These are phyloP conservation scores for Ariopsis seemanni DNA, from an alignment of 2,113 vertebrate species.

Conservation along the genomic window DNA sequence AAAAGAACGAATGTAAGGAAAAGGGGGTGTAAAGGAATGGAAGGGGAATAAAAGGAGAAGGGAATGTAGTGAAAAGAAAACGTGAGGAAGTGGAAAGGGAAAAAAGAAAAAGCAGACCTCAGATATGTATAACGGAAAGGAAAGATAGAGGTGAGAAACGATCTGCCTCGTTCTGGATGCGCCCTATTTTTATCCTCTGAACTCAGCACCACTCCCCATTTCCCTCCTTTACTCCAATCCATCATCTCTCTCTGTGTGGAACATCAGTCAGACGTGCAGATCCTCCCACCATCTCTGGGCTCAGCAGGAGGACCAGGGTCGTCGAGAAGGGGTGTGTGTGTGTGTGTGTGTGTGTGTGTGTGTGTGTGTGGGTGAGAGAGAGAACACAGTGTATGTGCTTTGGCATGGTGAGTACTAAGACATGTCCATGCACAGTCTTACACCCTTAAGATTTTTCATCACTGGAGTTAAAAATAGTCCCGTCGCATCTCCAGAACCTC, in stretches of 20 bases:
- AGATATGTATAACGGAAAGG: no score
- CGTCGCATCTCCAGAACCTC: neutral
- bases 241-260: slow-evolving; percentile 9
- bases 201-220: neutral
- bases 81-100: neutral
- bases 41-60: neutral
- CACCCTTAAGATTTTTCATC: neutral
- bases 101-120: neutral
- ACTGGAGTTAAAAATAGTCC: slow-evolving; percentile 10
- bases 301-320: slow-evolving; percentile 29
- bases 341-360: neutral
- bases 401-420: neutral
- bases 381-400: no score
- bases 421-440: neutral
- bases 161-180: neutral
- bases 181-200: slow-evolving; percentile 2
- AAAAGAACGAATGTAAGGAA: neutral
- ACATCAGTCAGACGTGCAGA: slow-evolving; percentile 28
- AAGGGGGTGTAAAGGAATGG: neutral
- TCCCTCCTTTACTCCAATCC: neutral
- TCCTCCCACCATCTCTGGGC: slow-evolving; percentile 8
- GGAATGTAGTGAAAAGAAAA: neutral
- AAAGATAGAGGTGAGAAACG: neutral
- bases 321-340: slow-evolving; percentile 24
- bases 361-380: neutral